These are phyloP conservation scores for Gonatopus flavifemur DNA, from an alignment of 1,140 invertebrate genomes.

Conservation along the genomic window DNA sequence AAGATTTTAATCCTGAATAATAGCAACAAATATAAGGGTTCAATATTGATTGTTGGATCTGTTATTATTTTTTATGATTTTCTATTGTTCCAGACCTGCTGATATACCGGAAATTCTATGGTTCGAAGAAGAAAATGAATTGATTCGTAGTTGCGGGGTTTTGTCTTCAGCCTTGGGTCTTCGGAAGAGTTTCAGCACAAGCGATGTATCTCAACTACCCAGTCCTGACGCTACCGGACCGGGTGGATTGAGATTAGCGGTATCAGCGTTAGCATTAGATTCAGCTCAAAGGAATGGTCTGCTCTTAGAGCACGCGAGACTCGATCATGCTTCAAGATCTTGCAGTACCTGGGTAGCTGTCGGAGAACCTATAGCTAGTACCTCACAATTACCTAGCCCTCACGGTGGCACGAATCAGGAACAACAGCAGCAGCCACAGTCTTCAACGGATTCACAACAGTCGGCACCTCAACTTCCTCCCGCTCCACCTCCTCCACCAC, in stretches of 20 bases:
- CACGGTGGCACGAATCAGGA: slow-evolving; percentile 63
- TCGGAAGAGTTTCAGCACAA: slow-evolving; percentile 79
- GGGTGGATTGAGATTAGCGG: slow-evolving; percentile 57
- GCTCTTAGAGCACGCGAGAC: slow-evolving; percentile 60
- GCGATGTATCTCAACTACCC: slow-evolving; percentile 68
- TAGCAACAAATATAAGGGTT: background rate
- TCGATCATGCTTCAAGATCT: slow-evolving; percentile 75
- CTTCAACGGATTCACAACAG: slow-evolving; percentile 9
- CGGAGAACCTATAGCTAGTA: slow-evolving; percentile 67
- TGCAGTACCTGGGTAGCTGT: slow-evolving; percentile 87
- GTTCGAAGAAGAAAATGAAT: slow-evolving; percentile 76
- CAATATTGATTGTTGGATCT: slow-evolving; percentile 13
- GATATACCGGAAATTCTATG: slow-evolving; percentile 68
- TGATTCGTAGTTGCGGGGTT: slow-evolving; percentile 76
- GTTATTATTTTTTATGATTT: too few relatives aligned
- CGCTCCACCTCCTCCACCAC: slow-evolving; percentile 54
- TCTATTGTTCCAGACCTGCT: slow-evolving; percentile 50
- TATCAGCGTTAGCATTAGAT: slow-evolving; percentile 69
- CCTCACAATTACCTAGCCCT: slow-evolving; percentile 73
- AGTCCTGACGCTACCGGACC: slow-evolving; percentile 49
- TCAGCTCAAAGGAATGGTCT: slow-evolving; percentile 64
- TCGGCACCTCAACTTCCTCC: slow-evolving; percentile 52
- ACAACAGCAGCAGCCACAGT: slow-evolving; percentile 10
- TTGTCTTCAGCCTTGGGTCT: slow-evolving; percentile 77
- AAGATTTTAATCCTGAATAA: background rate